Base-by-base conservation (phyloP, 2,888 invertebrate genomes). In the Drosophila pseudotakahashii region DNA sequence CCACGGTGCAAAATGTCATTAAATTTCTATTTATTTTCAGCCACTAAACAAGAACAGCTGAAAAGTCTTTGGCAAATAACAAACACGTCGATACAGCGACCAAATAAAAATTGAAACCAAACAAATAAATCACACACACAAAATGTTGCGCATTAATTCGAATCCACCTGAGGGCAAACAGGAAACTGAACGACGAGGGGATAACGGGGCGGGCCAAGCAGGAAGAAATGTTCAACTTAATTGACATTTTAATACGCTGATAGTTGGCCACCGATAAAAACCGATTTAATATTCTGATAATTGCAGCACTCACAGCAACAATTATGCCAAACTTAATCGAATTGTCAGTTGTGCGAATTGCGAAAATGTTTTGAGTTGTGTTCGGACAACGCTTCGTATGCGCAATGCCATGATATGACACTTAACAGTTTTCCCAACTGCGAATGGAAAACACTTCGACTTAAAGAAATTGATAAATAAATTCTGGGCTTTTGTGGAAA, bases 221-320 rank as follows among this genome's bases (percentile, higher is more conserved):
- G 71, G 71, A 60, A 61, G 61, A 59, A 51, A 63, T 63, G 44
- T 58, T 48, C 44, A 64, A 75, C 68, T 77, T 82, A 88, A 86
- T 88, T 84, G 89, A 88, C 88, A 88, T 88, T 84, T 88, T 84
- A 84, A 88, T 84, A 77, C 73, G 81, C 84, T 77, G 88, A 88
- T 88, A 80, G 86, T 86, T 75, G 78, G 62, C 51, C 48, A 69
- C 70, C 74, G 88, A 84, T 84, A 88, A 79, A 76, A 78, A 79
- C 77, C 60, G 88, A 84, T 84, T 88, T 86, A 83, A 84, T 88
- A 86, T 84, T 84, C 87, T 86, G 84, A 84, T 84, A 88, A 88
- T 84, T 84, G 88, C 69, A 73, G 59, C 81, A 84, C 62, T 61
- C 34, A 39, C 64, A 34, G 39, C 45, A 19, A 73, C 77, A 87